Base-by-base conservation (phyloP, 2,888 invertebrate species). In the Eugnorisma glareosa region DNA sequence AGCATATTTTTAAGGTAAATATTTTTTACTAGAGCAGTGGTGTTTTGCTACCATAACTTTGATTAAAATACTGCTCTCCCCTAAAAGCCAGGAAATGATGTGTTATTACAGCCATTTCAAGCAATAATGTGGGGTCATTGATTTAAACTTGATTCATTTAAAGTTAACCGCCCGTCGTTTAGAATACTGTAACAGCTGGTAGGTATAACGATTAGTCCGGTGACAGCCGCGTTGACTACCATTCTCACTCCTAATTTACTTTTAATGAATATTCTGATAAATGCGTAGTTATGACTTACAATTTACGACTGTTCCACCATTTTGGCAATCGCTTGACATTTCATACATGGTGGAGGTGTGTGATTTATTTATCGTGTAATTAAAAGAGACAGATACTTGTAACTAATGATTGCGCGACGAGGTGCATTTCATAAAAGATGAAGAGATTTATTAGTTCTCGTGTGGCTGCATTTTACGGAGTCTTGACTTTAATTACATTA, bases 201-300 rank as follows among this genome's bases (percentile, higher is more conserved):
- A 59, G 15, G 45, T 45, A 40, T 68, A 48, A 64, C 78, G 67
- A 87, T 83, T 80, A 81, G 81, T 72, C 73, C 67, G 77, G 69
- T 84, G 81, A 78, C 75, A 78, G 61, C 73, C 64, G 79, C 31
- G 63, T 43, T 71, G 73, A 67, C 57, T 69, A 37, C 71, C 75
- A 75, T 70, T 78, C 82, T 73, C 66, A 73, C 74, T 81, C 73
- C 77, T 82, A 88, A 89, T 85, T 86, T 84, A 84, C 71, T 80
- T 88, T 85, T 84, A 83, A 89, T 87, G 80, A 81, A 81, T 84
- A 81, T 84, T 85, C 80, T 84, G 83, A 86, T 83, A 79, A 81
- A 86, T 82, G 74, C 80, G 77, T 59, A 77, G 69, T 69, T 71
- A 28, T 48, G 72, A 63, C 57, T 72, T 31, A 48, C 45, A 40